Evolutionary conservation across 53 echinoderm and acorn worm genomes (phyloP), one percentile per base, ranked within the genome.

Genomic region (Pentamera pediparva): DNA sequence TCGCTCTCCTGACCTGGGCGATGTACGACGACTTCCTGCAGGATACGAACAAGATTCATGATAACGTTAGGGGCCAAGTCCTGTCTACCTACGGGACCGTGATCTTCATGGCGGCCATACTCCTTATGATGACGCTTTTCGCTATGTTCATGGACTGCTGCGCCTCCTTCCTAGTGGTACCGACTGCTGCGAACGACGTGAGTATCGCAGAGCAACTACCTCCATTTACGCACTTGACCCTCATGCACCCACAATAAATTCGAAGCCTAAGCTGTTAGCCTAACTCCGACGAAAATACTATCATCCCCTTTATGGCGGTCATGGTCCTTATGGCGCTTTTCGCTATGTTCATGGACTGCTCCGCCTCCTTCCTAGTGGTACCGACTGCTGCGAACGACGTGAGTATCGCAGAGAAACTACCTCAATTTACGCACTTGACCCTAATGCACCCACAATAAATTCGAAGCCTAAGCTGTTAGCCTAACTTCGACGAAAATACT

Each of bases 71-170:
- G 9, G 1, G 21, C 4, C 37, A 43, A 4, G 69, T 54, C 15
- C 18, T 83, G 19, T 48, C 69, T 0, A 34, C 70, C 51, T 83
- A 83, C 30, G 11, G 59, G 17, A 77, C 76, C 28, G 38, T 83
- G 19, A 36, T 83, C 31, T 59, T 77, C 61, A 67, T 67, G 31
- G 32, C 61, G 30, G 54, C 76, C 62, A 11, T 83, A 5, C 57
- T 83, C 17, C 38, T 83, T 39, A 57, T 83, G 36, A 35, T 83
- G 21, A 67, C 83, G 3, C 59, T 83, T 45, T 57, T 77, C 35
- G 59, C 67, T 31, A 69, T 83, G 83, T 83, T 77, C 77, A 37
- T 83, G 20, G 83, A 83, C 70, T 83, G 83, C 35, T 83, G 83
- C 35, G 59, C 39, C n/a, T 33, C 59, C 5, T 57, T 59, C 24